phyloP scores from a whole-genome alignment of 2,888 invertebrate species.

The Perithous albicinctus region DNA sequence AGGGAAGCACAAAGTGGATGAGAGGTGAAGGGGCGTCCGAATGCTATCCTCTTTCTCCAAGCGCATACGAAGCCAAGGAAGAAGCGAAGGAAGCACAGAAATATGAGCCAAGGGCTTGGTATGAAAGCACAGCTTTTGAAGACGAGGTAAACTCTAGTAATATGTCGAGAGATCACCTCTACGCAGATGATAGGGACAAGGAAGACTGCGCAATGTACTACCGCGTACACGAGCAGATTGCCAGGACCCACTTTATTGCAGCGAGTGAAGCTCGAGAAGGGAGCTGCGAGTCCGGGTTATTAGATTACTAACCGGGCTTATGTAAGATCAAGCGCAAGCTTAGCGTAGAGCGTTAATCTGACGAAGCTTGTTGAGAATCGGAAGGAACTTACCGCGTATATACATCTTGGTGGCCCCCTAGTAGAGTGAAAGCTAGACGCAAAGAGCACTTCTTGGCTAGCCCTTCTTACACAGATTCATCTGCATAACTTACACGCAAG shows the following conservation, averaged over 20 bases:
- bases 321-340: slow-evolving; percentile 51
- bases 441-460: neutral
- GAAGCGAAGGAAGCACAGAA: neutral
- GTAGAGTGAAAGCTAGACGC: neutral
- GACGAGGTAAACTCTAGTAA: slow-evolving; percentile 5
- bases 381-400: slow-evolving; percentile 43
- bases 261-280: slow-evolving; percentile 36
- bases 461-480: slow-evolving; percentile 1
- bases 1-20: neutral
- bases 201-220: slow-evolving; percentile 7
- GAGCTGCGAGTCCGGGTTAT: slow-evolving; percentile 44
- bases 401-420: neutral
- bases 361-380: slow-evolving; percentile 49
- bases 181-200: slow-evolving; percentile 12
- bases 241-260: slow-evolving; percentile 37
- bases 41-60: neutral
- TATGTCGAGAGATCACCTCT: slow-evolving; percentile 20
- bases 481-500: slow-evolving; percentile 1
- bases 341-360: slow-evolving; percentile 48
- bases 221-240: slow-evolving; percentile 37
- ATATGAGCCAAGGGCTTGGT: neutral
- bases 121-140: slow-evolving; percentile 19
- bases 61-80: neutral
- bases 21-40: neutral
- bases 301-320: slow-evolving; percentile 52